Base-by-base conservation (phyloP, 23 tunicate species). In the Botrylloides violaceus region DNA sequence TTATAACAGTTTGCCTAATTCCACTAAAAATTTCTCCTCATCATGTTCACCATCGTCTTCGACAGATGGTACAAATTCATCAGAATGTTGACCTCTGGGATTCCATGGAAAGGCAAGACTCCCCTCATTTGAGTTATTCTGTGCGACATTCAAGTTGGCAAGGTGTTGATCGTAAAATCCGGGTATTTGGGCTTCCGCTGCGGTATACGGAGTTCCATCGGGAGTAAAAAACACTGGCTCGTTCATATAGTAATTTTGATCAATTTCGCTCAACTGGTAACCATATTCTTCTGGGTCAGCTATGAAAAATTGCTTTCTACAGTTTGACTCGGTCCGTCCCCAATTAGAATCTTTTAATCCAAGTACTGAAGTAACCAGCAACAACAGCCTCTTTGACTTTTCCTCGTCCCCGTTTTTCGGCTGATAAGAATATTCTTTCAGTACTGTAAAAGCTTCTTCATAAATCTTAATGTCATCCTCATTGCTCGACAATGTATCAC, bases 151-250 rank as follows among this genome's bases (percentile, higher is more conserved):
- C 36, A n/a, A 37, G 21, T 37, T 68, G 6, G 92, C 82, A 25
- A 87, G 58, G 71, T 80, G 79, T 48, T 76, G 58, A 39, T 71
- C 24, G 74, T 80, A 87, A 43, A 87, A 87, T 18, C 80, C 95
- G 12, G 86, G 86, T 25, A 75, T 80, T 3, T 76, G 77, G 0
- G 86, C 95, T 35, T 87, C 95, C 4, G 95, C 95, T 47, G 95
- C 79, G 4, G 95, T 87, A 66, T 87, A 87, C 37, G 61, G 82
- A 1, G 74, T 70, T 3, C 95, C 95, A 2, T 71, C 66, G 9
- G 95, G 86, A 2, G 95, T 87, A 34, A 66, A 82, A 66, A 65
- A 81, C 26, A 81, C 86, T 6, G 86, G 80, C 62, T 81, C 86
- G 37, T 81, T 81, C 80, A 68, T 68, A 56, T 68, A 68, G 57